Conservation (phyloP, 2,797 vertebrate genomes). For the Etheostoma nigrum region DNA sequence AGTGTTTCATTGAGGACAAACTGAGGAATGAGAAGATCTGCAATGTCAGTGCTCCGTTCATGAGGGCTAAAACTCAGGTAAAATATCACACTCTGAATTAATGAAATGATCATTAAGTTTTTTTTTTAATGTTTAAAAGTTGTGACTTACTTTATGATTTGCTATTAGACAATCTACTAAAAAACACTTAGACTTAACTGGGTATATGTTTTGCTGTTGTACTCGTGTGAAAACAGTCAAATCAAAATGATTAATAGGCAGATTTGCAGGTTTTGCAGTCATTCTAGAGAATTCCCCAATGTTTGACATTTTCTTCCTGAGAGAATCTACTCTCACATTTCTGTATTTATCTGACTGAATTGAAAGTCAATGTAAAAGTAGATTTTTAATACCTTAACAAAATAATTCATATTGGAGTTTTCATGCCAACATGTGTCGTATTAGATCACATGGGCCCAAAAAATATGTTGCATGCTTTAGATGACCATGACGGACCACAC, state of each 20-base stretch:
- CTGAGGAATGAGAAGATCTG: slow-evolving; percentile 87
- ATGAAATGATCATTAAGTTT: not conserved
- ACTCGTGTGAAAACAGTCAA: not conserved
- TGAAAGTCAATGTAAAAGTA: slow-evolving; percentile 22
- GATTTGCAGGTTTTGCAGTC: not conserved
- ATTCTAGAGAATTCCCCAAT: not conserved
- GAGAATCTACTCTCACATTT: not conserved
- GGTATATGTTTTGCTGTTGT: not conserved
- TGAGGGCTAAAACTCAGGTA: slow-evolving; percentile 93
- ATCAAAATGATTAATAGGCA: not conserved
- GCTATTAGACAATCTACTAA: not conserved
- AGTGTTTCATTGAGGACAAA: slow-evolving; percentile 86
- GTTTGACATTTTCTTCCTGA: slow-evolving; percentile 14
- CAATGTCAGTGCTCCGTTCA: slow-evolving; percentile 94
- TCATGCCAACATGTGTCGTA: not conserved
- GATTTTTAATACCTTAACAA: slow-evolving; percentile 13
- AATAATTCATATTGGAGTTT: not conserved
- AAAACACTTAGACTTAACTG: not conserved
- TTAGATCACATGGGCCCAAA: slow-evolving; percentile 27
- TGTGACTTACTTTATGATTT: not conserved
- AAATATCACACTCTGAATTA: slow-evolving; percentile 13
- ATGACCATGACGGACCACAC: slow-evolving; percentile 45
- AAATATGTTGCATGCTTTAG: slow-evolving; percentile 29
- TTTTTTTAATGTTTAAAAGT: not conserved
- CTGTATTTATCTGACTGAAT: slow-evolving; percentile 9